Conservation (phyloP, 2,797 vertebrate genomes). For the Onychomys arenicola region DNA sequence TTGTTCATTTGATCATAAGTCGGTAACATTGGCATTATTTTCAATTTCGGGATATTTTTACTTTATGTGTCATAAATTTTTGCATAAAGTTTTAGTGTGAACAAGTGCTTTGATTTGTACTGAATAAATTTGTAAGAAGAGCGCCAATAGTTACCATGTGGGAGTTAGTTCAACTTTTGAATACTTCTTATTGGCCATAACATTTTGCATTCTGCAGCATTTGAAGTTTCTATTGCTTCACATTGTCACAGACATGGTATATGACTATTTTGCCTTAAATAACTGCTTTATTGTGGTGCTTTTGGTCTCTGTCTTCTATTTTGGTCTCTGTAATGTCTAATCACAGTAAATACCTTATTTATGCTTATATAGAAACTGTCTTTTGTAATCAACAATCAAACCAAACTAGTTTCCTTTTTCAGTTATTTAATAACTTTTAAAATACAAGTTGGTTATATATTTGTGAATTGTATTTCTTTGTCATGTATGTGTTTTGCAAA, state of each 20-base stretch:
- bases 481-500: not conserved
- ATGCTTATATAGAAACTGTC: not conserved
- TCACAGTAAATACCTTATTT: not conserved
- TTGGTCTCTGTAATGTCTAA: not conserved
- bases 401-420: not conserved
- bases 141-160: not conserved
- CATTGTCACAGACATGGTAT: not conserved
- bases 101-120: not conserved
- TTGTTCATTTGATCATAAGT: not conserved
- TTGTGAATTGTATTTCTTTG: not conserved
- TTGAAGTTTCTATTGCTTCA: not conserved
- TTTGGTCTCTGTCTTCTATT: not conserved
- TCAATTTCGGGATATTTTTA: not conserved
- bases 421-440: not conserved
- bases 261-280: not conserved
- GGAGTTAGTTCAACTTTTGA: not conserved
- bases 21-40: not conserved
- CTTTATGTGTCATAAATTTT: not conserved
- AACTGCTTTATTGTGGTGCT: not conserved
- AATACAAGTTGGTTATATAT: not conserved
- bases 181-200: not conserved
- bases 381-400: constrained; percentile 27
- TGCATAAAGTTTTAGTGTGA: not conserved
- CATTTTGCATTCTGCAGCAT: not conserved
- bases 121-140: not conserved